Percentiles rank a stretch among this genome's conserved stretches.
These are phyloP conservation scores for Diglossa cyanea DNA, from an alignment of 2,797 vertebrate genomes.

Conservation along the genomic window DNA sequence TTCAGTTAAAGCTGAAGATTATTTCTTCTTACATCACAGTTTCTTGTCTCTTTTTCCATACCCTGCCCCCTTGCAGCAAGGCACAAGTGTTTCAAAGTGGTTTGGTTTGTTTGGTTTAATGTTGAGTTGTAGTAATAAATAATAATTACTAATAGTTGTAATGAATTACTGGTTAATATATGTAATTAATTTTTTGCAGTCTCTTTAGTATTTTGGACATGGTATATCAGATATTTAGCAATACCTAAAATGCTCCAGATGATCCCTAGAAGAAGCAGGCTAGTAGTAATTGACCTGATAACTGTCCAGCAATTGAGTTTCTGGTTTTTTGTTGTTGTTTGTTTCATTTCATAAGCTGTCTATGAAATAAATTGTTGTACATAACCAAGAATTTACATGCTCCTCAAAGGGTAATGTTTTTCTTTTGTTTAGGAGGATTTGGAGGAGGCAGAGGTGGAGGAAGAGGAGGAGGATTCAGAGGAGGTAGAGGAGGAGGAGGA, in stretches of 20 bases:
- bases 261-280: not conserved
- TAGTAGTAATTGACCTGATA: not conserved
- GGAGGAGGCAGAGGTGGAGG: slow-evolving; percentile 85
- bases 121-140: not conserved
- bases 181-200: not conserved
- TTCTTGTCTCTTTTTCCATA: not conserved
- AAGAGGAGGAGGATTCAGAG: slow-evolving; percentile 79
- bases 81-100: not conserved
- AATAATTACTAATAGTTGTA: not conserved
- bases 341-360: not conserved
- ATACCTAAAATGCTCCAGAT: not conserved
- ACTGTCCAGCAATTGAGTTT: not conserved
- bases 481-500: slow-evolving; percentile 78
- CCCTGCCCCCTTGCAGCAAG: not conserved
- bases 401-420: not conserved
- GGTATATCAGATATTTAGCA: not conserved
- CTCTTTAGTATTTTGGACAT: not conserved
- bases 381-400: not conserved
- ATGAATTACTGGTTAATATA: not conserved
- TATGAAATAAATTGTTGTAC: not conserved
- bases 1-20: not conserved
- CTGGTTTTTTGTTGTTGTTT: not conserved
- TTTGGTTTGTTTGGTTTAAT: not conserved
- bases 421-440: slow-evolving; percentile 82
- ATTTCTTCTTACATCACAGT: not conserved